A percentile compares a stretch with the other conserved stretches of the same genome.
These are phyloP conservation scores for Anoura caudifer DNA, from an alignment of 2,113 vertebrate genomes.

Conservation along the genomic window DNA sequence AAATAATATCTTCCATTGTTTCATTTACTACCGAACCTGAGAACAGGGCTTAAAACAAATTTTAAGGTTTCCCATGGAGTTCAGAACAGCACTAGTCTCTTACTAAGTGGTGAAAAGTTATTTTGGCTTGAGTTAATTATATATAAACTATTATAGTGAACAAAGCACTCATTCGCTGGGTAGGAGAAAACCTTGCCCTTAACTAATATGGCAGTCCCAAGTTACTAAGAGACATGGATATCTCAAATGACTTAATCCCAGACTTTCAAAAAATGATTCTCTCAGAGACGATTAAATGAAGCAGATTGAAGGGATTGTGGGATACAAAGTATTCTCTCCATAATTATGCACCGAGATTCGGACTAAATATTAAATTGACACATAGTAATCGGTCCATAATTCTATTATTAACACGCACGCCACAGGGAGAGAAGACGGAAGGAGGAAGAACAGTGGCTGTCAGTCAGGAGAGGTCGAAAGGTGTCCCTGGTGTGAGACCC, in stretches of 20 bases:
- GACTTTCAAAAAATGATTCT: neutral
- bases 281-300: neutral
- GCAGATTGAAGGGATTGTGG: neutral
- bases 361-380: neutral
- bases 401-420: neutral
- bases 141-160: neutral
- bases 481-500: neutral
- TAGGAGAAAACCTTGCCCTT: neutral
- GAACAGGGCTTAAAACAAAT: neutral
- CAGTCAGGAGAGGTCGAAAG: neutral
- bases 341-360: neutral
- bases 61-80: neutral
- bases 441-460: neutral
- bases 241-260: constrained; percentile 10
- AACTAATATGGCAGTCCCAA: neutral
- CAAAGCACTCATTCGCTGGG: neutral
- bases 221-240: neutral
- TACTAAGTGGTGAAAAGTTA: neutral
- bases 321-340: neutral
- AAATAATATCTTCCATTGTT: neutral
- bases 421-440: neutral
- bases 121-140: neutral
- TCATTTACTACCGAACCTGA: neutral
- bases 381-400: neutral
- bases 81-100: neutral